phyloP scores from a whole-genome alignment of 2,888 invertebrate genomes.

The Tachina fera region DNA sequence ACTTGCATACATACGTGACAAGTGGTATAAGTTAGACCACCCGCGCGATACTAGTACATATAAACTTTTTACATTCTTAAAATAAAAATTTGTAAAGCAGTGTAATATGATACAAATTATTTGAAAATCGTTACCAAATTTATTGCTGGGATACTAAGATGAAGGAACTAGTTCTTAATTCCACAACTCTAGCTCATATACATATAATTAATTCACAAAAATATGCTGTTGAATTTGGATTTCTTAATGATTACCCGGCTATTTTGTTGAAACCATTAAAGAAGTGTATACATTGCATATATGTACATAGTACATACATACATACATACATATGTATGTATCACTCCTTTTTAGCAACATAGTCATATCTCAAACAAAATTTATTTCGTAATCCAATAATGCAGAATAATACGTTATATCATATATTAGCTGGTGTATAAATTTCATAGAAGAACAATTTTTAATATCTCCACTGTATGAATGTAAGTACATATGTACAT shows the following conservation, averaged over 20 bases:
- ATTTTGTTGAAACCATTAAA: not conserved
- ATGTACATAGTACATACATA: not conserved
- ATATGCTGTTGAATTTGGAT: not conserved
- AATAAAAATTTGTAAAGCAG: not conserved
- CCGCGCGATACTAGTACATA: not conserved
- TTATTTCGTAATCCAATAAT: too few species aligned
- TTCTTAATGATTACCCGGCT: not conserved
- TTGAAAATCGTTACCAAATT: not conserved
- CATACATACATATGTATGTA: too few species aligned
- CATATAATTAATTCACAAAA: not conserved
- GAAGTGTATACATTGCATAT: not conserved
- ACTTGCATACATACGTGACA: too few species aligned
- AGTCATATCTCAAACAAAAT: too few species aligned
- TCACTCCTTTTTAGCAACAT: too few species aligned
- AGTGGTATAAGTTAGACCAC: too few species aligned
- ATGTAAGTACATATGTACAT: too few species aligned
- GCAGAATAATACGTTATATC: too few species aligned
- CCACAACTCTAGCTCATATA: not conserved
- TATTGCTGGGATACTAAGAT: not conserved
- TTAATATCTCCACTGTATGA: too few species aligned
- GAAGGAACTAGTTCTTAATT: constrained; percentile 10
- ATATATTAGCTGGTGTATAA: too few species aligned
- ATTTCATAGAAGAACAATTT: too few species aligned
- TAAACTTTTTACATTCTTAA: not conserved
- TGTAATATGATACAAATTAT: not conserved